These are phyloP conservation scores for Gastrophysa polygoni DNA, from an alignment of 2,888 invertebrate genomes.

Conservation along the genomic window DNA sequence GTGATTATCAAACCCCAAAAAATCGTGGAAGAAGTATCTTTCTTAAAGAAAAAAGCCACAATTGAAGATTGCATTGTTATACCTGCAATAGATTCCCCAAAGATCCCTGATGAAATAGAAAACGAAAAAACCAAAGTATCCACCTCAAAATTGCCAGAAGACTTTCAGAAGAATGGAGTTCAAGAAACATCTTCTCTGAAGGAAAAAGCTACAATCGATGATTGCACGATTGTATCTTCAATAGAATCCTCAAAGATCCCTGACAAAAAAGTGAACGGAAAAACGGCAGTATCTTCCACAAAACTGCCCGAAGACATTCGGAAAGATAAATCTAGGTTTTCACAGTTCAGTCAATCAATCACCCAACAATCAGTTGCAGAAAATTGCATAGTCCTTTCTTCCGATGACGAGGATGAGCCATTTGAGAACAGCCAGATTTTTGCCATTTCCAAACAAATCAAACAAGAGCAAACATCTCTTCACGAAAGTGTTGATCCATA, in stretches of 20 bases:
- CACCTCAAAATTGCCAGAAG: too few relatives aligned
- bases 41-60: not conserved
- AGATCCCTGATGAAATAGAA: not conserved
- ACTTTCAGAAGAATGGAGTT: too few relatives aligned
- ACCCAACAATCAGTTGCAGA: too few relatives aligned
- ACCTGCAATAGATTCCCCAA: not conserved
- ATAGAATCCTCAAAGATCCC: not conserved
- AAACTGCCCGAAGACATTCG: too few relatives aligned
- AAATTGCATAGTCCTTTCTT: slow-evolving; percentile 44
- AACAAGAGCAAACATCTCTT: slow-evolving; percentile 25
- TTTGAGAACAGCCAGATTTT: slow-evolving; percentile 62
- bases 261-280: not conserved
- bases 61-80: not conserved
- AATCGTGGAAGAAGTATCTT: not conserved
- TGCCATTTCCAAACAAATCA: slow-evolving; percentile 35
- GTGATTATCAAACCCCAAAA: not conserved
- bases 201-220: not conserved
- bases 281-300: not conserved
- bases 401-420: slow-evolving; percentile 63
- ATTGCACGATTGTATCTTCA: not conserved
- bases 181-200: not conserved
- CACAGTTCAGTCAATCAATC: slow-evolving; percentile 10
- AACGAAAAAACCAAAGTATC: too few relatives aligned
- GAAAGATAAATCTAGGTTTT: slow-evolving; percentile 6
- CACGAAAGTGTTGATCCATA: slow-evolving; percentile 30